Evolutionary conservation across 2,888 invertebrate species (phyloP), one percentile per base, ranked within the genome.

Genomic region (Microctonus hyperodae): DNA sequence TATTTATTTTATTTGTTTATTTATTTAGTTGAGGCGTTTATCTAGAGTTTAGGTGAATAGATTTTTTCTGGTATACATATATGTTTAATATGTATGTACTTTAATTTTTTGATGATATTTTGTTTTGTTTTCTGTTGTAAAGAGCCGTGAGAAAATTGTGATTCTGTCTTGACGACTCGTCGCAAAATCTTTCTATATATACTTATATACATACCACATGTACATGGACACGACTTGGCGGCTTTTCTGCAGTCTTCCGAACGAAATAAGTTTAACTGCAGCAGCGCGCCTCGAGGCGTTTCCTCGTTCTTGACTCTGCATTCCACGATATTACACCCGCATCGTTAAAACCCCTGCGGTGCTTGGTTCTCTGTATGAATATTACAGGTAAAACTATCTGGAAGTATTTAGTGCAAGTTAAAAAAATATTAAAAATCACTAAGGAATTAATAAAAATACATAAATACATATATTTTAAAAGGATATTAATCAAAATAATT

Each of bases 241-340:
- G 58, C 44, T 59, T 61, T 56, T 28, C 40, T 65, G 65, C 58
- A 64, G 66, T 35, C 57, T 68, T 65, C 61, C 63, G 67, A 65
- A 67, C 68, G 66, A 72, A 72, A 72, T 72, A 71, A 73, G 70
- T 72, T 56, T 68, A 73, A 72, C 69, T 67, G 68, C 65, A 16
- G 44, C 44, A 44, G 16, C 69, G 16, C 69, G n/a, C 60, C 35
- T 33, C 61, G 59, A 62, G 70, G 69, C 70, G 68, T 73, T 75
- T 75, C 73, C 74, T 72, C 71, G 69, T 73, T 73, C 71, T 69
- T 67, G 66, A 70, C 67, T 73, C 70, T n/a, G 70, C 72, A 73
- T 74, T 71, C 75, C 70, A 64, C 51, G 59, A 67, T 72, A 72
- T 74, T 74, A 70, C 68, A 64, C 67, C 69, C 64, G 57, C 70